Percentiles rank a stretch among this genome's conserved stretches.
Conservation (phyloP, 2,888 invertebrate genomes). For the Linyphia triangularis region DNA sequence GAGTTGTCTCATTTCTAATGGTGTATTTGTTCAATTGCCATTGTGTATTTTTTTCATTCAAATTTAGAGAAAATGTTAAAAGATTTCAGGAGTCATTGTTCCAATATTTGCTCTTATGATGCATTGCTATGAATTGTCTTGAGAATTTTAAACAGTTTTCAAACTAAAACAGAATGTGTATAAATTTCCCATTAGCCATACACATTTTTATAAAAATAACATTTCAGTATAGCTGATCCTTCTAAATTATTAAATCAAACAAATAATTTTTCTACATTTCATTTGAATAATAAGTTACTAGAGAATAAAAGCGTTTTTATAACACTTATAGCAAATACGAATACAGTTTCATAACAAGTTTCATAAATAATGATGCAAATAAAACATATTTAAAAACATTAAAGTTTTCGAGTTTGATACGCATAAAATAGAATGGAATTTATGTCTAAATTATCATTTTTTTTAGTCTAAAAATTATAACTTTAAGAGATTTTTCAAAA, state of each 20-base stretch:
- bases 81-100: neutral
- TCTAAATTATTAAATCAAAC: neutral
- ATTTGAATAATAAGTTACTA: too few relatives aligned
- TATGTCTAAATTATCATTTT: too few relatives aligned
- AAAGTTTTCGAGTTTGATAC: too few relatives aligned
- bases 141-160: neutral
- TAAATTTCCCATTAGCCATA: neutral
- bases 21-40: slow-evolving; percentile 6
- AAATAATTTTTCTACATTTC: neutral
- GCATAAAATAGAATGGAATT: too few relatives aligned
- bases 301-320: too few relatives aligned
- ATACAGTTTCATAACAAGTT: too few relatives aligned
- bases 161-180: neutral
- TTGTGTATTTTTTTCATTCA: slow-evolving; percentile 12
- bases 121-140: neutral
- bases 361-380: too few relatives aligned
- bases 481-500: too few relatives aligned
- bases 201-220: neutral
- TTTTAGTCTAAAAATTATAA: too few relatives aligned
- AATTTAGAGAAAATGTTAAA: neutral
- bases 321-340: too few relatives aligned
- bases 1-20: slow-evolving; percentile 19
- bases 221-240: neutral
- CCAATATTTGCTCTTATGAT: neutral
- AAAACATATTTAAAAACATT: too few relatives aligned